A percentile compares a stretch with the other conserved stretches of the same genome.
These are phyloP conservation scores for Oligia strigilis DNA, from an alignment of 2,888 invertebrate genomes.

Conservation along the genomic window DNA sequence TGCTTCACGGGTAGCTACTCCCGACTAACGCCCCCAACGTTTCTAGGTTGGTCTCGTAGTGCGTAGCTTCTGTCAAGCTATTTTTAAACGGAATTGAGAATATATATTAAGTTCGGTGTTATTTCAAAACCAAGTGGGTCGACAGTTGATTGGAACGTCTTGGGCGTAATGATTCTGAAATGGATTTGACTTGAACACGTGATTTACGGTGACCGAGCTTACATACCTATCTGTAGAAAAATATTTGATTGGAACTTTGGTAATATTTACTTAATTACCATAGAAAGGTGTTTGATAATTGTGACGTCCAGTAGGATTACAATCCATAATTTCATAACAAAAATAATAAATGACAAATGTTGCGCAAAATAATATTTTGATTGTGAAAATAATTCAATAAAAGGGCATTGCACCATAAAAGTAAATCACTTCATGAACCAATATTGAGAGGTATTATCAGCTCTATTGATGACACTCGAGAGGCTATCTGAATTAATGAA, in stretches of 20 bases:
- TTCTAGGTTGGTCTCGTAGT: constrained; percentile 23
- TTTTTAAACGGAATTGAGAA: constrained; percentile 53
- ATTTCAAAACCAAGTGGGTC: constrained; percentile 39
- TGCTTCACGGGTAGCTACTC: constrained; percentile 49
- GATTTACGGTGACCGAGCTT: background rate
- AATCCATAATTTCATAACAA: constrained; percentile 15
- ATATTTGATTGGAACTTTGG: background rate
- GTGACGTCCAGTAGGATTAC: constrained; percentile 13
- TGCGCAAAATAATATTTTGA: background rate
- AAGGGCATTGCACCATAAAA: constrained; percentile 27
- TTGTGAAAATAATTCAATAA: constrained; percentile 11
- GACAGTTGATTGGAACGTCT: constrained; percentile 44
- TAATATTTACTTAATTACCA: background rate
- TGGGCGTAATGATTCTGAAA: constrained; percentile 22
- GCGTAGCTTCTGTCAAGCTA: constrained; percentile 27
- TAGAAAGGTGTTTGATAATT: background rate
- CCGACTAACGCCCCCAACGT: constrained; percentile 31
- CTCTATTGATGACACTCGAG: constrained; percentile 65
- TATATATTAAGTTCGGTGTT: constrained; percentile 31
- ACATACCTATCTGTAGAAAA: background rate
- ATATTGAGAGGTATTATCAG: constrained; percentile 54
- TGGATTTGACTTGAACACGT: constrained; percentile 19
- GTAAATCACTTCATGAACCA: constrained; percentile 46
- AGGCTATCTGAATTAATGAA: constrained; percentile 65
- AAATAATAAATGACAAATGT: constrained; percentile 24